Evolutionary conservation across 1,140 invertebrate genomes (phyloP).

Genomic region (Solenopsis invicta): DNA sequence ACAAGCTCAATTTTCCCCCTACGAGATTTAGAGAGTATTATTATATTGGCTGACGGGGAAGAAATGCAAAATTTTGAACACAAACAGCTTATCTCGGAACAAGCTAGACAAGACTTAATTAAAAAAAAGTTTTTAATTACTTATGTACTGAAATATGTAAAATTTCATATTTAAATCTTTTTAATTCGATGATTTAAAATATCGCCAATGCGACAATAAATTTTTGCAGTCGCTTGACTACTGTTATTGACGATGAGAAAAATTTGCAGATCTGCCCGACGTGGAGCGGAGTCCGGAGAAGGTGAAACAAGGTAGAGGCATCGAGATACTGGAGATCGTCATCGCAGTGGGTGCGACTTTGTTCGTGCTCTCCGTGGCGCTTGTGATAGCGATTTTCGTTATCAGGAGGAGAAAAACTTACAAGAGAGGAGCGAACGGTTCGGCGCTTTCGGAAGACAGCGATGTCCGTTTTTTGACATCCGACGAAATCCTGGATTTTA

Average conservation of each 20-base stretch:
- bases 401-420: conserved; percentile 79
- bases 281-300: conserved; percentile 71
- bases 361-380: conserved; percentile 71
- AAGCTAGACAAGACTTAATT: background rate
- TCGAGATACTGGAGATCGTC: conserved; percentile 78
- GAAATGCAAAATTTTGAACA: background rate
- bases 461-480: conserved; percentile 88
- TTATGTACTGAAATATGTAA: background rate
- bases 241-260: background rate
- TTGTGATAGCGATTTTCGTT: conserved; percentile 76
- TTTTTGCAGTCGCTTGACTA: background rate
- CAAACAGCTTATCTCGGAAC: background rate
- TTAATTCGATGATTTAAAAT: background rate
- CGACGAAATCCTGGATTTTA: conserved; percentile 88
- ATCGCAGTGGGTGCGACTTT: conserved; percentile 78
- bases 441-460: conserved; percentile 86
- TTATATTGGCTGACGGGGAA: background rate
- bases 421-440: conserved; percentile 80
- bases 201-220: background rate
- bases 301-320: conserved; percentile 42
- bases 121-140: background rate
- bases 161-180: background rate
- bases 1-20: too few species aligned
- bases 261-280: conserved; percentile 67
- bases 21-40: background rate